Conservation (phyloP, 2,113 vertebrate genomes). For the Paracanthobrama guichenoti region DNA sequence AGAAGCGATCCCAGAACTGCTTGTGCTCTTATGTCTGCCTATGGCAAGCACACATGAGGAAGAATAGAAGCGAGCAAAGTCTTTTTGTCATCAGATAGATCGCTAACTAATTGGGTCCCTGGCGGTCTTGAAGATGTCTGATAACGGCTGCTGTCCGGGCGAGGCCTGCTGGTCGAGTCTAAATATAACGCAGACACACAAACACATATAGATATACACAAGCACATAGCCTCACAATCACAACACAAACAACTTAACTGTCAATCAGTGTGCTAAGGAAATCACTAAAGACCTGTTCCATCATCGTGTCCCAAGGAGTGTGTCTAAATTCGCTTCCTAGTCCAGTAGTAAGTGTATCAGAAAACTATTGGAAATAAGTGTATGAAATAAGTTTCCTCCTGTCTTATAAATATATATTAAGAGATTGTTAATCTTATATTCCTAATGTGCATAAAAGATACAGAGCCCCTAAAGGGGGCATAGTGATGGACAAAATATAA, state of each 20-base stretch:
- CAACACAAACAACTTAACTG: background rate
- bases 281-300: background rate
- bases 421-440: too few species aligned
- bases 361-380: too few species aligned
- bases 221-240: slow-evolving; percentile 17
- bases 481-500: too few species aligned
- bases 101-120: slow-evolving; percentile 50
- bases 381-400: too few species aligned
- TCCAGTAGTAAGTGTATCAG: too few species aligned
- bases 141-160: slow-evolving; percentile 28
- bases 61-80: slow-evolving; percentile 39
- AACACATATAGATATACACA: slow-evolving; percentile 28
- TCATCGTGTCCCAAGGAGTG: background rate
- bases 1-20: slow-evolving; percentile 31
- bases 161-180: slow-evolving; percentile 30
- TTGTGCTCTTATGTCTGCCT: slow-evolving; percentile 33
- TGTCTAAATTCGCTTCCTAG: background rate
- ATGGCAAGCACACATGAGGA: slow-evolving; percentile 43
- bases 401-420: too few species aligned
- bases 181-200: slow-evolving; percentile 44
- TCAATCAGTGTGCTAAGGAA: background rate
- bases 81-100: slow-evolving; percentile 50
- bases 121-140: slow-evolving; percentile 34
- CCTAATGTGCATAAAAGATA: too few species aligned
- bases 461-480: too few species aligned